Base-by-base conservation (phyloP, 2,888 invertebrate genomes). In the Flabesymbios commensalis region DNA sequence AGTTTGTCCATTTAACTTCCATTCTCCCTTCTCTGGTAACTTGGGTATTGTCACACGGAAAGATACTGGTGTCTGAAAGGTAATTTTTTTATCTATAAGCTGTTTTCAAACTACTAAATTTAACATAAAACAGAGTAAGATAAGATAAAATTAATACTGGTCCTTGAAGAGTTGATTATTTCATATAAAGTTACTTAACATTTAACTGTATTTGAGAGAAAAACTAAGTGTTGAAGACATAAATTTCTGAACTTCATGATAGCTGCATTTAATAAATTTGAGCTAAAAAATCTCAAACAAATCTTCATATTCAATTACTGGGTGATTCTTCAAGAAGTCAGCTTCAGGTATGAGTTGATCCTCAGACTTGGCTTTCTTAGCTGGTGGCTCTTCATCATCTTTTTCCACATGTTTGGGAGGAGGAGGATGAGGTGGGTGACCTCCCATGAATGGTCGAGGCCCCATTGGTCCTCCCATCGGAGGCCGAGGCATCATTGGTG, bases 1-100 rank as follows among this genome's bases (percentile, higher is more conserved):
- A 65, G 89, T 87, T 83, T 97, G 95, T 0, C 98, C 98, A 81
- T 91, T 92, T 65, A 98, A 86, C 66, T 93, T 92, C 95, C 96
- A 96, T 86, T 98, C 98, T 0, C 91, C 85, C 77, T 96, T 95
- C 75, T 97, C 96, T 0, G 90, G 88, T 78, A 89, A 87, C 72
- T 88, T 85, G 10, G 98, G 98, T 29, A 95, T 88, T 60, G 88
- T 87, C 63, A 99, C 91, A 75, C 89, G 89, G 72, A 95, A 87
- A 33, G 88, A 88, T 17, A 93, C 89, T n/a, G 90, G 90, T 71
- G 88, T 88, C 88, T 90, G 80, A 22, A 79, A n/a, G n/a, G n/a
- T n/a, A n/a, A n/a, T n/a, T n/a, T n/a, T n/a, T n/a, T n/a, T n/a
- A n/a, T n/a, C n/a, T n/a, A n/a, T n/a, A n/a, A n/a, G n/a, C n/a